These are phyloP conservation scores for Nebria ingens DNA, from an alignment of 1,140 invertebrate species.

Conservation along the genomic window DNA sequence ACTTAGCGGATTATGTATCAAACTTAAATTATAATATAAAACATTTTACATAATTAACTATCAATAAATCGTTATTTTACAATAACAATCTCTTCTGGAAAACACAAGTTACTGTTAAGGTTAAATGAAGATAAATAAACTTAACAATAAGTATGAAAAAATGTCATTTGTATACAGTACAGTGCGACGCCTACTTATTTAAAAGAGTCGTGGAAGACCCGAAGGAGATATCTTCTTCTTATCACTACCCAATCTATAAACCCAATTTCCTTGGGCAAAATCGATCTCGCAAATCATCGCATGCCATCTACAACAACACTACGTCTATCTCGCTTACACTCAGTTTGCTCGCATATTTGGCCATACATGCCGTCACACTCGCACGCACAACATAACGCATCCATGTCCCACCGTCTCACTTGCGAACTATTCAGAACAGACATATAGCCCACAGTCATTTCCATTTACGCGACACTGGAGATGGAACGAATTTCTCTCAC, in stretches of 20 bases:
- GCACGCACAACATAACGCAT: background rate
- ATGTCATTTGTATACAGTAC: too few relatives aligned
- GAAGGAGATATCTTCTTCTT: background rate
- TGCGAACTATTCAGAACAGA: background rate
- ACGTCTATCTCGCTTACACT: background rate
- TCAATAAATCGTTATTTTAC: too few relatives aligned
- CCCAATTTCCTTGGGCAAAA: conserved; percentile 9
- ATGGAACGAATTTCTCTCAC: conserved; percentile 1
- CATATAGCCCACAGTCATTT: conserved; percentile 4
- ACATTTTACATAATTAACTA: too few relatives aligned
- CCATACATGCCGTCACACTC: background rate
- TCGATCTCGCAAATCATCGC: conserved; percentile 17
- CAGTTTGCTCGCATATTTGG: background rate
- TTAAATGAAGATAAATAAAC: too few relatives aligned
- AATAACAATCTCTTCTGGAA: too few relatives aligned
- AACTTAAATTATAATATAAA: too few relatives aligned
- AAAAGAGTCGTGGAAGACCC: too few relatives aligned
- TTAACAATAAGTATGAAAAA: too few relatives aligned
- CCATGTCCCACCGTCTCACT: background rate
- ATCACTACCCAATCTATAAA: conserved; percentile 5
- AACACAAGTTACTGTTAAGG: too few relatives aligned
- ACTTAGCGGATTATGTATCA: too few relatives aligned
- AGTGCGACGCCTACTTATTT: too few relatives aligned
- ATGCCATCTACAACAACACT: conserved; percentile 11
- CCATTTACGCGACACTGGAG: conserved; percentile 3